A percentile compares a stretch with the other conserved stretches of the same genome.
Evolutionary conservation across 2,888 invertebrate genomes (phyloP).

Genomic region (Argyresthia goedartella): DNA sequence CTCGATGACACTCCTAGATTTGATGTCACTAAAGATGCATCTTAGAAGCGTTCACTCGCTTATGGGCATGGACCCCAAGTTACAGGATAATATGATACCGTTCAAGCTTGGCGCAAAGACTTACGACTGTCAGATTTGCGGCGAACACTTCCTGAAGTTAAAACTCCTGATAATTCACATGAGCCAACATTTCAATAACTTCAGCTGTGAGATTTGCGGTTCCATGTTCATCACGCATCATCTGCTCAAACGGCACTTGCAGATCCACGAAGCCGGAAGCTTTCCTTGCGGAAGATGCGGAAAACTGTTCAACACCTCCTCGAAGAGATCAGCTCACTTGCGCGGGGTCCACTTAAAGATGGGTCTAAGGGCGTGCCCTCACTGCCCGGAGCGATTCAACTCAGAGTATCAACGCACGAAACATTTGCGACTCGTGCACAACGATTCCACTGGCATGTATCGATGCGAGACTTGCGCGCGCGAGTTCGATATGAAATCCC

Average conservation of each 20-base stretch:
- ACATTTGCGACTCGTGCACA: slow-evolving; percentile 43
- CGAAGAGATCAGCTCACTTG: slow-evolving; percentile 36
- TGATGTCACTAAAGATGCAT: slow-evolving; percentile 35
- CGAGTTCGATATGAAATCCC: slow-evolving; percentile 45
- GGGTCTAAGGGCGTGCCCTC: slow-evolving; percentile 35
- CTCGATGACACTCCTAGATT: slow-evolving; percentile 16
- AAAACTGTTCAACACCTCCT: slow-evolving; percentile 40
- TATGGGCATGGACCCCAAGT: slow-evolving; percentile 26
- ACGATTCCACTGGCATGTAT: slow-evolving; percentile 29
- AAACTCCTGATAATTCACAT: slow-evolving; percentile 46
- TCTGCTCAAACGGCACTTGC: slow-evolving; percentile 34
- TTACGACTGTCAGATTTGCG: slow-evolving; percentile 45
- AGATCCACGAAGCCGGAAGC: slow-evolving; percentile 36
- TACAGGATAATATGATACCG: slow-evolving; percentile 44
- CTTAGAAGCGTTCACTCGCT: slow-evolving; percentile 29
- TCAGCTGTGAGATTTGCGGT: slow-evolving; percentile 49
- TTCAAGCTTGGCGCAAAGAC: slow-evolving; percentile 34
- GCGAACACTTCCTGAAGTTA: slow-evolving; percentile 33
- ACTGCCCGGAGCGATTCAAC: slow-evolving; percentile 46
- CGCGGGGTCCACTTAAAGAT: slow-evolving; percentile 44
- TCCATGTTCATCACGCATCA: slow-evolving; percentile 35
- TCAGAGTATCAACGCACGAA: slow-evolving; percentile 47
- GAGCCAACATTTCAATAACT: slow-evolving; percentile 52
- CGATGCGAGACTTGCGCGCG: slow-evolving; percentile 43
- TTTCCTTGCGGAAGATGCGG: slow-evolving; percentile 48